Evolutionary conservation across 2,888 invertebrate species (phyloP).

Genomic region (Itoplectis maculator): DNA sequence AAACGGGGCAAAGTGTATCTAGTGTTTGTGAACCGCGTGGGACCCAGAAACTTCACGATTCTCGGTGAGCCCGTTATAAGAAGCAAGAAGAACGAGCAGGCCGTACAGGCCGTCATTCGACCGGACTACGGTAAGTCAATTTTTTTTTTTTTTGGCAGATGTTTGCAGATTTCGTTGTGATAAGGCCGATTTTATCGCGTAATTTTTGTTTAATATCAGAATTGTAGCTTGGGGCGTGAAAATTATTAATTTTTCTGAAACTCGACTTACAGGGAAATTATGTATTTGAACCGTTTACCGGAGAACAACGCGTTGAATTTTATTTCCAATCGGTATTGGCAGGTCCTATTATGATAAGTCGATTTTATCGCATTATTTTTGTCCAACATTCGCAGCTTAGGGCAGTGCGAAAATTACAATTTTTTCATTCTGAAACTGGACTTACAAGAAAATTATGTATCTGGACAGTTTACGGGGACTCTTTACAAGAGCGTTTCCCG

Average conservation of each 20-base stretch:
- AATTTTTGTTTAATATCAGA: neutral
- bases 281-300: no score
- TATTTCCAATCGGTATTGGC: no score
- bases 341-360: no score
- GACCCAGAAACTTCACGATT: constrained; percentile 87
- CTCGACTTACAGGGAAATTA: no score
- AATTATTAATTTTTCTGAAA: no score
- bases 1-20: constrained; percentile 87
- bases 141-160: no score
- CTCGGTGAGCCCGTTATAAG: constrained; percentile 86
- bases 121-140: constrained; percentile 83
- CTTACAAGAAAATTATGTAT: no score
- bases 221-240: neutral
- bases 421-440: no score
- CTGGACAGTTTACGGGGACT: neutral
- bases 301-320: neutral
- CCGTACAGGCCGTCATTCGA: constrained; percentile 83
- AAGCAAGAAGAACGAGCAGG: constrained; percentile 84
- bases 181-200: no score
- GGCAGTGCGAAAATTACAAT: neutral
- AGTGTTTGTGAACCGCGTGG: constrained; percentile 87
- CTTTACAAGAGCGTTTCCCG: neutral
- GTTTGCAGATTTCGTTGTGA: no score
- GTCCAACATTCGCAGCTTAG: neutral
- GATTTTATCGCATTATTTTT: no score